Percentiles rank a stretch among this genome's conserved stretches.
phyloP scores from a whole-genome alignment of 2,113 vertebrate species.

The Chlamydotis undulata region DNA sequence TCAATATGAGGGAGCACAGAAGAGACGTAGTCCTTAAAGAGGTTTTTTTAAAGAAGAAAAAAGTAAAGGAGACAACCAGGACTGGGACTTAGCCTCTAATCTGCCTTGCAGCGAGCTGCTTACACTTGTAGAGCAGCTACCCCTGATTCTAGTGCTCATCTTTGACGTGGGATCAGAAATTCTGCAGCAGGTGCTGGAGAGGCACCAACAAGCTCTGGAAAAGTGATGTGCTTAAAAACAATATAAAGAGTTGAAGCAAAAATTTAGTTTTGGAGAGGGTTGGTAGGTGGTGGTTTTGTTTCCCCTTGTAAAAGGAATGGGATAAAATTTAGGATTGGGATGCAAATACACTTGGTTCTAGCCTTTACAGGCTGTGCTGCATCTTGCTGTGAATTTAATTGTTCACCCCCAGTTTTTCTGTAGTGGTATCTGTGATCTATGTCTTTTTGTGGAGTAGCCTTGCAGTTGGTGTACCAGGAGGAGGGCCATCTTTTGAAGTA shows the following conservation, averaged over 20 bases:
- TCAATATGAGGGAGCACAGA: background rate
- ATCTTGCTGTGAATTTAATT: background rate
- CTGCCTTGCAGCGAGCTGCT: background rate
- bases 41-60: background rate
- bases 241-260: background rate
- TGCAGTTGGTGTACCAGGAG: background rate
- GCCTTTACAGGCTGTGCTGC: background rate
- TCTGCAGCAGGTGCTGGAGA: background rate
- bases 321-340: background rate
- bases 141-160: rapidly evolving
- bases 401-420: background rate
- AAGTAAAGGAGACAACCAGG: background rate
- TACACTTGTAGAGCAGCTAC: background rate
- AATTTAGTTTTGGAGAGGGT: background rate
- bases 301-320: background rate
- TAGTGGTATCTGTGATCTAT: background rate
- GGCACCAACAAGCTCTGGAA: background rate
- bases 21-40: background rate
- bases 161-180: background rate
- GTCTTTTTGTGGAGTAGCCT: background rate
- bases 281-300: background rate
- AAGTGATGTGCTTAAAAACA: background rate
- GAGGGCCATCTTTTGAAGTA: background rate
- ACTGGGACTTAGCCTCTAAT: background rate
- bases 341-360: background rate